Percentiles rank a stretch among this genome's conserved stretches.
Evolutionary conservation across 2,888 invertebrate genomes (phyloP).

Genomic region (Brachylomia viminalis): DNA sequence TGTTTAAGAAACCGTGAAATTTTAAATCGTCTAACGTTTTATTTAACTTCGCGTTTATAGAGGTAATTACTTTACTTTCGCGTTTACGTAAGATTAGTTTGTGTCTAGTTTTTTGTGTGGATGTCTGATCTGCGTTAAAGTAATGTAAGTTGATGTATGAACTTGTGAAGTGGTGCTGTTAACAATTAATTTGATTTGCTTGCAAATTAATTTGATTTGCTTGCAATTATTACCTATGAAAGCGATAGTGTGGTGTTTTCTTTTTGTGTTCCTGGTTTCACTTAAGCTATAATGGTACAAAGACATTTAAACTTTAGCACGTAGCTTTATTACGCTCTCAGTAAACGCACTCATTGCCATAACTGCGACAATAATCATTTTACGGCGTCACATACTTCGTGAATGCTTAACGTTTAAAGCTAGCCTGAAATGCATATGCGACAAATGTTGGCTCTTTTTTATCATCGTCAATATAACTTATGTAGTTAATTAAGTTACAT

Average conservation of each 20-base stretch:
- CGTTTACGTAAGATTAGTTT: slow-evolving; percentile 52
- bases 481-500: slow-evolving; percentile 17
- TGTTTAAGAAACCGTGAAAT: slow-evolving; percentile 63
- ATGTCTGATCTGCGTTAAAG: slow-evolving; percentile 6
- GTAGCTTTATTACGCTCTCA: slow-evolving; percentile 67
- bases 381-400: slow-evolving; percentile 58
- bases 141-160: slow-evolving; percentile 11
- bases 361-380: slow-evolving; percentile 58
- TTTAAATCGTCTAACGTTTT: slow-evolving; percentile 56
- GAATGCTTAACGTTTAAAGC: slow-evolving; percentile 62
- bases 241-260: background rate
- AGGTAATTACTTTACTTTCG: slow-evolving; percentile 61
- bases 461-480: background rate
- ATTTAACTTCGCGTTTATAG: slow-evolving; percentile 48
- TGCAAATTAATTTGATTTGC: background rate
- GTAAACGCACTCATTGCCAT: slow-evolving; percentile 66
- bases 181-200: background rate
- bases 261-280: background rate
- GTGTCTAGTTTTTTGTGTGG: slow-evolving; percentile 33
- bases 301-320: slow-evolving; percentile 41
- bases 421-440: slow-evolving; percentile 3
- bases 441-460: slow-evolving; percentile 1
- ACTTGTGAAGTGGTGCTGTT: background rate
- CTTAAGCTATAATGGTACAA: slow-evolving; percentile 24
- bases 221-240: background rate